phyloP scores from a whole-genome alignment of 2,113 vertebrate species.

The Sapajus apella region DNA sequence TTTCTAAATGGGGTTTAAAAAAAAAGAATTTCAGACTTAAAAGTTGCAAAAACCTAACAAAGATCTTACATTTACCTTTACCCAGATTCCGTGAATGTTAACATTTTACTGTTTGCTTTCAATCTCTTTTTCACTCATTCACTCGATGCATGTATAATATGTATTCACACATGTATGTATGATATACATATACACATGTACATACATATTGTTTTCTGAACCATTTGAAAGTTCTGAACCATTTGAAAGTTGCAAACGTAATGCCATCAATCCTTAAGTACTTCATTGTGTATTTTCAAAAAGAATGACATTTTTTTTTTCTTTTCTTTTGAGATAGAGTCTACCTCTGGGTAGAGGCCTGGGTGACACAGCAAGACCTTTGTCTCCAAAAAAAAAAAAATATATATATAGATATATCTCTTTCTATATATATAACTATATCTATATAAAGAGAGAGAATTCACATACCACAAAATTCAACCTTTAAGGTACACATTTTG shows the following conservation, averaged over 20 bases:
- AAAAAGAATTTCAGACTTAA: not conserved
- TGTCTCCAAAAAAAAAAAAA: too few relatives aligned
- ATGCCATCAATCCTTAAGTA: not conserved
- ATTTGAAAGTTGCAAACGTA: not conserved
- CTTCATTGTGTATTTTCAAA: not conserved
- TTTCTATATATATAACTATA: too few relatives aligned
- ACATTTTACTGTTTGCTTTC: not conserved
- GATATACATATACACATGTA: not conserved
- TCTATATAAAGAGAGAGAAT: not conserved
- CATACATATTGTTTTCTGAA: not conserved
- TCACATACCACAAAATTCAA: not conserved
- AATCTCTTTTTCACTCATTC: not conserved
- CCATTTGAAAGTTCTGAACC: not conserved
- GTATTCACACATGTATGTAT: too few relatives aligned
- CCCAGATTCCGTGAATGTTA: not conserved
- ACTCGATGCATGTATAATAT: accelerated
- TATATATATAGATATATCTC: accelerated
- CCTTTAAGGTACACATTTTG: not conserved
- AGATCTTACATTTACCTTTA: not conserved
- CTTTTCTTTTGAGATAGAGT: too few relatives aligned
- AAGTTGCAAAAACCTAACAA: constrained; percentile 13
- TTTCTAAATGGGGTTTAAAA: not conserved
- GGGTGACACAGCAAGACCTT: too few relatives aligned
- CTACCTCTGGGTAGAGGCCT: too few relatives aligned
- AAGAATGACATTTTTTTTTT: not conserved